These are phyloP conservation scores for Saccopteryx leptura DNA, from an alignment of 2,113 vertebrate genomes.

Conservation along the genomic window DNA sequence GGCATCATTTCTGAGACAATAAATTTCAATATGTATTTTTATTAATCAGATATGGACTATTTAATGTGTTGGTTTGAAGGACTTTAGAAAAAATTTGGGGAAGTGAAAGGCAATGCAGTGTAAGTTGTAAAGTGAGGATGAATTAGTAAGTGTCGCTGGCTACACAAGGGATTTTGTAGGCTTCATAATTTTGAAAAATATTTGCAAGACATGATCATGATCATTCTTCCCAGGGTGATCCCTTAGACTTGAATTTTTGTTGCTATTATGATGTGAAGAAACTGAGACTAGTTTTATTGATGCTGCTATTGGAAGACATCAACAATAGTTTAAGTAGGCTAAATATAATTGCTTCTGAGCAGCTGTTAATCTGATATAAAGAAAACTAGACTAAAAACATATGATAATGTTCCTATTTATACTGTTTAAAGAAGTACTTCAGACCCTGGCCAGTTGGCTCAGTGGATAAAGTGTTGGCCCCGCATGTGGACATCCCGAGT, in stretches of 20 bases:
- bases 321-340: not conserved
- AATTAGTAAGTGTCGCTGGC: not conserved
- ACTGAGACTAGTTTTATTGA: not conserved
- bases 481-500: too few species aligned
- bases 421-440: not conserved
- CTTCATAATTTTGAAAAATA: slow-evolving; percentile 56
- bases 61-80: slow-evolving; percentile 14
- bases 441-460: too few species aligned
- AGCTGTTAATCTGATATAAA: slow-evolving; percentile 14
- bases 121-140: slow-evolving; percentile 3
- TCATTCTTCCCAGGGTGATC: not conserved
- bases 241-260: not conserved
- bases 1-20: not conserved
- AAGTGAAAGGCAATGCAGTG: not conserved
- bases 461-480: too few species aligned
- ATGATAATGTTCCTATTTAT: not conserved
- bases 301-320: not conserved
- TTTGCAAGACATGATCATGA: not conserved
- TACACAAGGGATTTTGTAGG: not conserved
- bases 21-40: slow-evolving; percentile 43
- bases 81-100: slow-evolving; percentile 25
- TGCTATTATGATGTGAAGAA: not conserved
- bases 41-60: not conserved
- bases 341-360: slow-evolving; percentile 14
- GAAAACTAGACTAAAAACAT: not conserved